These are phyloP conservation scores for Amblyjoppa fuscipennis DNA, from an alignment of 2,888 invertebrate species.

Conservation along the genomic window DNA sequence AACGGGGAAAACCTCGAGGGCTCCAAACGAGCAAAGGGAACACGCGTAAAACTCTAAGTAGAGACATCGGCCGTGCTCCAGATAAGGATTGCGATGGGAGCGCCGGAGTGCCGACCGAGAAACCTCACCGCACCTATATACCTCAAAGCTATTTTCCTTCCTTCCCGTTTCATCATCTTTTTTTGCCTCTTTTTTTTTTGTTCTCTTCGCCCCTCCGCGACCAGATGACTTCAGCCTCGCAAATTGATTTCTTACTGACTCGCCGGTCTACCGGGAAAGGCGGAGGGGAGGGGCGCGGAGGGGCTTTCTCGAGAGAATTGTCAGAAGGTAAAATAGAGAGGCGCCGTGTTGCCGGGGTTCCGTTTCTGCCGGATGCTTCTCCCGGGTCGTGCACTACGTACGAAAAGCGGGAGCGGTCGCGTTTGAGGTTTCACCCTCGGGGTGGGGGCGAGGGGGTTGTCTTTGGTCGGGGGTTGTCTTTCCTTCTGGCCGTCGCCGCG, in stretches of 20 bases:
- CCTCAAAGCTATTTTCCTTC: constrained; percentile 1
- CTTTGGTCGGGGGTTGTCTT: not conserved
- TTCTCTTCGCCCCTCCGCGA: constrained; percentile 4
- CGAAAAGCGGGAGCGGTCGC: constrained; percentile 71
- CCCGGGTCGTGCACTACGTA: constrained; percentile 67
- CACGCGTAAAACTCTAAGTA: constrained; percentile 9
- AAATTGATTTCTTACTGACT: constrained; percentile 56
- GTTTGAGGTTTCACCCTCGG: constrained; percentile 72
- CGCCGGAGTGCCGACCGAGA: not conserved
- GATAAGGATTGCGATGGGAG: constrained; percentile 2
- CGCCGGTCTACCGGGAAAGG: not conserved
- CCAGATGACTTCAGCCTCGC: constrained; percentile 44
- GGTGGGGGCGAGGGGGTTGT: constrained; percentile 5
- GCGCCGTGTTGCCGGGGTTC: constrained; percentile 66
- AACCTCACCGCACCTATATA: not conserved
- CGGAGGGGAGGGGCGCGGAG: too few relatives aligned
- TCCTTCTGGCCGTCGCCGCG: constrained; percentile 37
- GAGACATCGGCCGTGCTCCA: constrained; percentile 11
- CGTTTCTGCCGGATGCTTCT: constrained; percentile 70
- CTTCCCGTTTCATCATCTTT: not conserved
- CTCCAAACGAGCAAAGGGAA: not conserved
- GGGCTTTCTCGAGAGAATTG: constrained; percentile 65
- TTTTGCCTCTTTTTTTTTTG: constrained; percentile 11
- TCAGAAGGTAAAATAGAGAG: constrained; percentile 71
- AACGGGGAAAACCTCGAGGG: constrained; percentile 30